Conservation (phyloP, 2,113 vertebrate species). For the Nipponia nippon region DNA sequence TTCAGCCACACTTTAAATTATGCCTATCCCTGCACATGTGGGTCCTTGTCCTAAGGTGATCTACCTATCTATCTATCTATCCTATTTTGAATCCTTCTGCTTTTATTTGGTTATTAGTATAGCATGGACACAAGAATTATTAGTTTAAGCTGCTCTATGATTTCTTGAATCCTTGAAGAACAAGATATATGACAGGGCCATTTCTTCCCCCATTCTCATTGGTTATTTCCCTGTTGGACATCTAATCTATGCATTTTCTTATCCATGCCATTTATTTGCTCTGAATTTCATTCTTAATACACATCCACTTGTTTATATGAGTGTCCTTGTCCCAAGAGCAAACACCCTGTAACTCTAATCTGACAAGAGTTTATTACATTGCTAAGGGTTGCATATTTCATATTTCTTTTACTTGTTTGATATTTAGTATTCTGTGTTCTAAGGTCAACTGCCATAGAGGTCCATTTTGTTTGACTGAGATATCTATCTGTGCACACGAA, state of each 20-base stretch:
- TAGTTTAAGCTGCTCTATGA: not conserved
- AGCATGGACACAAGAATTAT: not conserved
- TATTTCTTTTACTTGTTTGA: not conserved
- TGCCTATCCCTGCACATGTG: not conserved
- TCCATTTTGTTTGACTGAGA: not conserved
- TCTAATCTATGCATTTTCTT: constrained; percentile 2
- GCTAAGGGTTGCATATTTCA: not conserved
- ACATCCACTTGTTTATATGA: not conserved
- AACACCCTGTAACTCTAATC: not conserved
- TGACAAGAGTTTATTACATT: constrained; percentile 6
- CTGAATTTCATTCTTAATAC: not conserved
- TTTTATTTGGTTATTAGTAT: not conserved
- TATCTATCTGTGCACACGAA: not conserved
- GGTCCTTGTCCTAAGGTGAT: not conserved
- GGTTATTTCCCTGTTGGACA: not conserved
- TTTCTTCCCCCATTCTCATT: not conserved
- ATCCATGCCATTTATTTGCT: not conserved
- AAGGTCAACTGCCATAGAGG: not conserved
- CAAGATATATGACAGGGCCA: not conserved
- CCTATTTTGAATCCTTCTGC: not conserved
- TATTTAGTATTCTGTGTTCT: not conserved
- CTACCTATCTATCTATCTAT: not conserved
- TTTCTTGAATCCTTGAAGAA: not conserved
- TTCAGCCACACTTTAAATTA: not conserved
- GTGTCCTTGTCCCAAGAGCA: not conserved